Conservation (phyloP, 2,888 invertebrate genomes). For the Drosophila cognata region DNA sequence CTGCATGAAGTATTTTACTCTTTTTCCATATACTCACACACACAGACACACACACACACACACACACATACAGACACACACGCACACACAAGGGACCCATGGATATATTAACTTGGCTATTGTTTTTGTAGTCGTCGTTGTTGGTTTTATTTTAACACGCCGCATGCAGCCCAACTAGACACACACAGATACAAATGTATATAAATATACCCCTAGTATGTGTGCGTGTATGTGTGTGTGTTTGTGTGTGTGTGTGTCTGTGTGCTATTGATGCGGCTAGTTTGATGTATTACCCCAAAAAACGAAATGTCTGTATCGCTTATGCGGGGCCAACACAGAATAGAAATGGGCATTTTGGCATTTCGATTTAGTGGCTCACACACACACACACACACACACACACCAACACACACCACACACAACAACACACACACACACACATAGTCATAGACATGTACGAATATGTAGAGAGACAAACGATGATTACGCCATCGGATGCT, state of each 20-base stretch:
- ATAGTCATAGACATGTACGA: conserved; percentile 14
- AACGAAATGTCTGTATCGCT: conserved; percentile 81
- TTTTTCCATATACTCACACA: conserved; percentile 56
- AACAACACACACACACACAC: conserved; percentile 10
- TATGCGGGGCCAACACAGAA: conserved; percentile 79
- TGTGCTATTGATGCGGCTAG: conserved; percentile 83
- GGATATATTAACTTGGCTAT: conserved; percentile 77
- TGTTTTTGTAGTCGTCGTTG: conserved; percentile 71
- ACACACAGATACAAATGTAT: conserved; percentile 13
- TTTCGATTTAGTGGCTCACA: conserved; percentile 79
- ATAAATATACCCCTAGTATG: conserved; percentile 6
- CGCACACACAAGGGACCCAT: conserved; percentile 27
- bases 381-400: conserved; percentile 44
- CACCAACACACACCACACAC: conserved; percentile 17
- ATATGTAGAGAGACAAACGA: conserved; percentile 73
- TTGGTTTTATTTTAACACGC: conserved; percentile 79
- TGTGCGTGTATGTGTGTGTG: conserved; percentile 45
- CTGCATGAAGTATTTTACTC: conserved; percentile 81
- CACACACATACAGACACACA: conserved; percentile 5
- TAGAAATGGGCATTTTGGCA: conserved; percentile 82
- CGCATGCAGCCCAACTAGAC: conserved; percentile 68
- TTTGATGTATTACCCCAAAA: conserved; percentile 83
- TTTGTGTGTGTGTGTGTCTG: conserved; percentile 51
- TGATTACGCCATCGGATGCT: conserved; percentile 80
- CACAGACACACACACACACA: conserved; percentile 10